Conservation (phyloP, 2,888 invertebrate species). For the Trichacis sp. region DNA sequence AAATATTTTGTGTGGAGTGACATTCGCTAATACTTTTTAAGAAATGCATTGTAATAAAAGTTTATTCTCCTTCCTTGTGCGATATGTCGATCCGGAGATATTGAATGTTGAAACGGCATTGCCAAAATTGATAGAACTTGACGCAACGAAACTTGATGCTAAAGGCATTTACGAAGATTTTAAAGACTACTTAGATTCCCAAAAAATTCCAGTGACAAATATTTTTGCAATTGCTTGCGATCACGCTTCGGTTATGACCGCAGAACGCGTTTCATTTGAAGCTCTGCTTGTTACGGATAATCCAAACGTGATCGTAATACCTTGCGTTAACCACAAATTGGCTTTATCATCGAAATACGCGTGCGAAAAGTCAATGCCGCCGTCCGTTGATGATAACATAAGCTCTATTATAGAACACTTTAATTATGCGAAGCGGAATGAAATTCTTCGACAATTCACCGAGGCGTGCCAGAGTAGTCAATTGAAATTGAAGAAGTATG, state of each 20-base stretch:
- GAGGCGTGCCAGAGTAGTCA: conserved; percentile 6
- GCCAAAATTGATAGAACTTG: background rate
- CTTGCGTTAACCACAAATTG: conserved; percentile 12
- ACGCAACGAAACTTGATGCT: background rate
- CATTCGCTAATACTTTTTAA: too few relatives aligned
- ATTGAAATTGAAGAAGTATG: too few relatives aligned
- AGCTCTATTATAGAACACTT: too few relatives aligned
- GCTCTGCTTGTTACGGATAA: conserved; percentile 9
- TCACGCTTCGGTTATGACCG: conserved; percentile 40
- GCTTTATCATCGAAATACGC: background rate
- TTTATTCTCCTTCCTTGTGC: background rate
- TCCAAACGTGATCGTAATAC: conserved; percentile 4
- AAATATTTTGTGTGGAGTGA: too few relatives aligned
- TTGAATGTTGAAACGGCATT: background rate
- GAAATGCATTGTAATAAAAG: too few relatives aligned
- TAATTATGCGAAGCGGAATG: conserved; percentile 8
- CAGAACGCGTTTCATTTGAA: conserved; percentile 30
- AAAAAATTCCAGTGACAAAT: conserved; percentile 30
- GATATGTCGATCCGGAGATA: background rate
- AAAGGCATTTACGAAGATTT: too few relatives aligned
- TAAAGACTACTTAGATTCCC: too few relatives aligned
- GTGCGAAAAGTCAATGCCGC: too few relatives aligned
- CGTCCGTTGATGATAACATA: too few relatives aligned
- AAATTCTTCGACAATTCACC: conserved; percentile 11
- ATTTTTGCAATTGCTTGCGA: conserved; percentile 31